Evolutionary conservation across 1,140 invertebrate genomes (phyloP), one percentile per base, ranked within the genome.

Genomic region (Lasioglossum albipes): DNA sequence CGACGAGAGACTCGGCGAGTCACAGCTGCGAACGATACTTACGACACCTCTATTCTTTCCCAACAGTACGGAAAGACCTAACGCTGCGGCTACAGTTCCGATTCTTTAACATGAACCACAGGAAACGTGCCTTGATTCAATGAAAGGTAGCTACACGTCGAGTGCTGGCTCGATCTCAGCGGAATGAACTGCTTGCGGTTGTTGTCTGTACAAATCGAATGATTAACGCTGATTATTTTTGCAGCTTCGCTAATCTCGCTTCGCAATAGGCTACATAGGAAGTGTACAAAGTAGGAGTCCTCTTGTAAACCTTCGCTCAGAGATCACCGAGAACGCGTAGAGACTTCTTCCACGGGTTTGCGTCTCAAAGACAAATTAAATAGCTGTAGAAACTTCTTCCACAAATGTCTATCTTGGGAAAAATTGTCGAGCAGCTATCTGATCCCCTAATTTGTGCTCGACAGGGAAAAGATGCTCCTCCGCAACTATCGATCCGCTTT

Each of bases 31-130:
- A 85, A 70, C 36, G 84, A 65, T 80, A 85, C 79, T 90, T 81
- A 83, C 79, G 86, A 84, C 75, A 81, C 79, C 87, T 79, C 70
- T 91, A 91, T 91, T 92, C 90, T 93, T 93, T 92, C 91, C 89
- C 92, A 95, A 94, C 96, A 97, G 97, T 97, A 96, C 96, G 97
- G 95, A 97, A 97, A 97, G 96, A 97, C 95, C 95, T 97, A 95
- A 96, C 96, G 94, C 96, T 97, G 95, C 96, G 96, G 95, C 96
- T 97, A 94, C 96, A 97, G 95, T 97, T 97, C 96, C 96, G 97
- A 95, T 97, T 97, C 96, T 97, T 97, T 97, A 97, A 97, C 95
- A 97, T 97, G 95, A 95, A 96, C 94, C 96, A 95, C 94, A 96
- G 96, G 95, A 97, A 96, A 96, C 95, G 95, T 92, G 95, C 95